Conservation (phyloP, 2,888 invertebrate genomes). For the Entomobrya multifasciata region DNA sequence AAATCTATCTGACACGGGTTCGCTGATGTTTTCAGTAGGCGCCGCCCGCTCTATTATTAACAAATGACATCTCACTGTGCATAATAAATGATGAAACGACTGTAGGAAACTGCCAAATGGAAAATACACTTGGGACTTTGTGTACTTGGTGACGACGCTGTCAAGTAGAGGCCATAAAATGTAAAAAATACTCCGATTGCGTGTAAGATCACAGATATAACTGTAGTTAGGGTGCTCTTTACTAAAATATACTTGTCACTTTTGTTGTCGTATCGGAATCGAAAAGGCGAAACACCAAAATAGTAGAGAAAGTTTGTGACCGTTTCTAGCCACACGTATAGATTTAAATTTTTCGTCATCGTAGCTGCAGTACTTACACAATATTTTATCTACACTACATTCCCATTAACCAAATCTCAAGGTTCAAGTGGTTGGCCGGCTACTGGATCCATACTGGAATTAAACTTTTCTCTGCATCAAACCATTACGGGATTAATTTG, state of each 20-base stretch:
- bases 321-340: slow-evolving; percentile 41
- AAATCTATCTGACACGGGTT: no score
- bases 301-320: slow-evolving; percentile 44
- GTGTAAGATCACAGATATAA: slow-evolving; percentile 4
- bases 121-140: slow-evolving; percentile 55
- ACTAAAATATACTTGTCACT: not conserved
- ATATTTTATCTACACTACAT: not conserved
- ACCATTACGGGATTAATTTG: no score
- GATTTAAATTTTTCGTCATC: not conserved
- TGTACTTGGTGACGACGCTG: not conserved
- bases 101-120: slow-evolving; percentile 50
- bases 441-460: no score
- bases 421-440: not conserved
- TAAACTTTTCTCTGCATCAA: not conserved
- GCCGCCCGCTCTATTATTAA: no score
- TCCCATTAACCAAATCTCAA: not conserved
- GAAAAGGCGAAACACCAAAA: slow-evolving; percentile 34
- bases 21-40: no score
- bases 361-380: not conserved
- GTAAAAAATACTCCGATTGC: slow-evolving; percentile 8
- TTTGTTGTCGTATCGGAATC: not conserved
- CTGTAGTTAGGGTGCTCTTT: not conserved
- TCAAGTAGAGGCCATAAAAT: slow-evolving; percentile 11
- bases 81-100: slow-evolving; percentile 60
- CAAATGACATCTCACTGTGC: no score